phyloP scores from a whole-genome alignment of 2,888 invertebrate genomes.

The Lasioglossum figueresi region DNA sequence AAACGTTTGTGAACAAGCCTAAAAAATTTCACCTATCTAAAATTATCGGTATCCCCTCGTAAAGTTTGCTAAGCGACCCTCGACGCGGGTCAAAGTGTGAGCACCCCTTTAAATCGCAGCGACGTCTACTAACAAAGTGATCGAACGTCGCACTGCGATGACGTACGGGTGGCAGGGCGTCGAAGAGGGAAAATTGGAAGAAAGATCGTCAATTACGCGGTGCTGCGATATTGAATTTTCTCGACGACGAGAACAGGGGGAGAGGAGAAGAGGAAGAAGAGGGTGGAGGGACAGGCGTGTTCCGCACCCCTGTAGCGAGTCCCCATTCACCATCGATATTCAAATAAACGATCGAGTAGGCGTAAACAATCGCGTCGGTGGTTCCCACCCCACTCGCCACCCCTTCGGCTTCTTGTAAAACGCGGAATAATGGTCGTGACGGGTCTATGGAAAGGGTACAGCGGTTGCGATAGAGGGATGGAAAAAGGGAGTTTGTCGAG shows the following conservation, averaged over 20 bases:
- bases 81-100: neutral
- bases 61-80: neutral
- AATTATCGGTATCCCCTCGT: neutral
- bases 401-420: conserved; percentile 22
- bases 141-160: neutral
- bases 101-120: neutral
- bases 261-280: neutral
- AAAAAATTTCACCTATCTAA: neutral
- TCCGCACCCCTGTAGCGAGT: neutral
- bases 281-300: neutral
- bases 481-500: conserved; percentile 37
- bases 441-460: neutral
- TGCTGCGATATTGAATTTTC: neutral
- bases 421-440: conserved; percentile 40
- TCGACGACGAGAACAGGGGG: neutral
- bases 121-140: neutral
- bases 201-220: neutral
- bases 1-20: neutral
- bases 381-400: neutral
- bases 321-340: conserved; percentile 37
- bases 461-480: neutral
- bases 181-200: neutral
- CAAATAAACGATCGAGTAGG: conserved; percentile 43
- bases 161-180: neutral
- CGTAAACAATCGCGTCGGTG: conserved; percentile 32